Base-by-base conservation (phyloP, 1,140 invertebrate genomes). In the Aphelinus atriplicis region DNA sequence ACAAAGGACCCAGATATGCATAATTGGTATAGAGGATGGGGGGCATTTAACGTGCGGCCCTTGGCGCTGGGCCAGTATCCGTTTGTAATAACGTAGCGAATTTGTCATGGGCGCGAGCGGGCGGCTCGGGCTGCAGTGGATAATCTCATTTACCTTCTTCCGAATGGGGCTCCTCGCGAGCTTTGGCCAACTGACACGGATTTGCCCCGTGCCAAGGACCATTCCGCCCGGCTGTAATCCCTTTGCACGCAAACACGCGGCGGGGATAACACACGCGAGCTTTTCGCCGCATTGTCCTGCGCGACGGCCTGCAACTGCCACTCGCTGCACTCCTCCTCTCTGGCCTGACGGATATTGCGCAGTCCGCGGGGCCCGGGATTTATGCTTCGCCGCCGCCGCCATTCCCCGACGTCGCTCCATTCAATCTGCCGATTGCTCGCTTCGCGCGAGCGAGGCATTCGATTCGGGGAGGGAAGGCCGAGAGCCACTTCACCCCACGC, bases 51-150 rank as follows among this genome's bases (percentile, higher is more conserved):
- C 82, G 82, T 83, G 80, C 77, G 76, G 71, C 71, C 72, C 57
- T 82, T 87, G 85, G 86, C 84, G 75, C 65, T 3, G 5, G 43
- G 82, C 85, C 85, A 87, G 81, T 80, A 80, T 82, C 77, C 77
- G 78, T 82, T 85, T 86, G 81, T 82, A 84, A 86, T 83, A 83
- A 82, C 83, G 81, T 85, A 82, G 83, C 82, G 82, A 80, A 86
- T 86, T 86, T 83, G 81, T 83, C 82, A 83, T 81, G 80, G 42
- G 4, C 7, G 65, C 56, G 56, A 53, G 56, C 61, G n/a, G 45
- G 42, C 26, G 43, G 42, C 7, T 58, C 10, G 63, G 73, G 72
- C 71, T 77, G 69, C 75, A 81, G 78, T 74, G 80, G 72, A 84
- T 84, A 86, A 85, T 86, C 78, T 78, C 80, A 80, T 83, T 81